Evolutionary conservation across 1,140 invertebrate genomes (phyloP), one percentile per base, ranked within the genome.

Genomic region (Diorhabda carinulata): DNA sequence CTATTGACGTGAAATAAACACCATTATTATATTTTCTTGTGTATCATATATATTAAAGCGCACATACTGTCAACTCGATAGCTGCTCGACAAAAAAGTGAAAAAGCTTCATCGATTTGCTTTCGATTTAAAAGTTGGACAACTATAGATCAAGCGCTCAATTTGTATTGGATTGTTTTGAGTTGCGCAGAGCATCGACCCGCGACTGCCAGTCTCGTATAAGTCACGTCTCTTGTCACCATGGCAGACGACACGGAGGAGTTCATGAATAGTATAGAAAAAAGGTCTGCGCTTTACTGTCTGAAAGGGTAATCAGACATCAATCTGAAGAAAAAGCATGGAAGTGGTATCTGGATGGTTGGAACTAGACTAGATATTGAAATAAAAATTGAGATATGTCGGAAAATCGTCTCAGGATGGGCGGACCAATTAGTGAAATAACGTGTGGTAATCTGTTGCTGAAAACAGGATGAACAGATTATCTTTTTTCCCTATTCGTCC

Each of bases 121-220:
- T 57, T 57, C 10, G 56, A 57, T 57, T 57, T 57, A 57, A 57
- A 57, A 8, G 56, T 57, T 57, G 7, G 56, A 57, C 56, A 57
- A 57, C 56, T 57, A 57, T 57, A 8, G 56, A 57, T 8, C 56
- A 57, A 57, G 56, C 56, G 6, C 56, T 57, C 56, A 57, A 57
- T 57, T 57, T 57, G 6, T 57, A 57, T 57, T 57, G 6, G 3
- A 10, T 10, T 10, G 10, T 8, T 57, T 10, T 57, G 8, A 10
- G 0, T 3, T 10, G 10, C 10, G 8, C 10, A 4, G 10, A 57
- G 5, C 56, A 4, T 3, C 56, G 56, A n/a, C 7, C 9, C 7
- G 56, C 25, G 25, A 25, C 25, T 25, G 25, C 25, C 25, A 25
- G 25, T 25, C 25, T 25, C 25, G 25, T 25, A 25, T 25, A 25